These are phyloP conservation scores for Bucco capensis DNA, from an alignment of 2,113 vertebrate species.

Conservation along the genomic window DNA sequence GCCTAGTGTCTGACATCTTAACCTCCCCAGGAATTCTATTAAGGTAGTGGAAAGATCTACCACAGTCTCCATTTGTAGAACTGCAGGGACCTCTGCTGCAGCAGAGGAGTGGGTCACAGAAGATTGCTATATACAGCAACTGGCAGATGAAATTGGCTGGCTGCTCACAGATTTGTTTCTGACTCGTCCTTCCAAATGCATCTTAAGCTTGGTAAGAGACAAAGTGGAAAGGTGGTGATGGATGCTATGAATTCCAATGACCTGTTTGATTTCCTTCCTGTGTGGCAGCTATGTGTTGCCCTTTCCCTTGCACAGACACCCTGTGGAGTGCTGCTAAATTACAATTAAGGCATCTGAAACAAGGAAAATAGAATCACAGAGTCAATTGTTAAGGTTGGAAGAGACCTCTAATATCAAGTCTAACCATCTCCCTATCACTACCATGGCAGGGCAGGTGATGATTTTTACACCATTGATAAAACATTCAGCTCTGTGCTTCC, in stretches of 20 bases:
- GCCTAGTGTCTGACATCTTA: neutral
- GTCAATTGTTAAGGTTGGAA: no score
- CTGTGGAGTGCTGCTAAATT: neutral
- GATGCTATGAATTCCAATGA: neutral
- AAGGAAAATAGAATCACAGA: no score
- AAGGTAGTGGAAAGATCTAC: neutral
- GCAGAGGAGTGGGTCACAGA: neutral
- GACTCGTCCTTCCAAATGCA: neutral
- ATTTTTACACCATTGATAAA: neutral
- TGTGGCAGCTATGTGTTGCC: neutral
- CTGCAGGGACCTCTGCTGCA: neutral
- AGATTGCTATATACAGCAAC: neutral
- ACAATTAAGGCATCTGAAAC: neutral
- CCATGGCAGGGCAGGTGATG: rapidly evolving
- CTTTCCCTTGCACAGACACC: neutral
- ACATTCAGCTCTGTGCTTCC: neutral
- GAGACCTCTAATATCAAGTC: no score
- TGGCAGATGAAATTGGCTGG: neutral
- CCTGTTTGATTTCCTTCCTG: neutral
- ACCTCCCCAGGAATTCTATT: slow-evolving; percentile 12
- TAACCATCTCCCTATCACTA: no score
- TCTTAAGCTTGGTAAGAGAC: neutral
- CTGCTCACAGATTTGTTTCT: slow-evolving; percentile 1
- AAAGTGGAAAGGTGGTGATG: neutral
- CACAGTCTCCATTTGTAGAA: neutral